Evolutionary conservation across 2,113 vertebrate species (phyloP).

Genomic region (Potamarius usumacintae): DNA sequence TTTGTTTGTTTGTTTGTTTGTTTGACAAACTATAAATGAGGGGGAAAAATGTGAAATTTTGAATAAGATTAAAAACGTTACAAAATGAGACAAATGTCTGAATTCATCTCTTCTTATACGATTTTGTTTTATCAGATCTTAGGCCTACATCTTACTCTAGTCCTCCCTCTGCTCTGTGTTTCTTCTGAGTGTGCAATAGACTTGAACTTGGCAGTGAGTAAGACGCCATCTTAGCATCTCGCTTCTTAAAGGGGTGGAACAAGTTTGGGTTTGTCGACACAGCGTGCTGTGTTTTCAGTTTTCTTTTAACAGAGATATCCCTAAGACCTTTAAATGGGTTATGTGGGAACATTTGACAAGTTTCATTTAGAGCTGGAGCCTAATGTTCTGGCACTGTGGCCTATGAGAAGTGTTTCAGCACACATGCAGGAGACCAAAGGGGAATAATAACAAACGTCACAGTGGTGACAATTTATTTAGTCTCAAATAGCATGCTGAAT

Average conservation of each 20-base stretch:
- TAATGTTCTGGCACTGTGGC: neutral
- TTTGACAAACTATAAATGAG: slow-evolving; percentile 78
- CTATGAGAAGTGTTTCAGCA: neutral
- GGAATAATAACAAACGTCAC: slow-evolving; percentile 14
- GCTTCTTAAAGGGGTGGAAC: slow-evolving; percentile 54
- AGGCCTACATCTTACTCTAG: slow-evolving; percentile 12
- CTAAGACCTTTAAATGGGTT: neutral
- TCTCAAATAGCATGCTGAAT: neutral
- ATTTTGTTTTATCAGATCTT: slow-evolving; percentile 10
- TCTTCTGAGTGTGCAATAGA: slow-evolving; percentile 62
- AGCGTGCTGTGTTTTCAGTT: neutral
- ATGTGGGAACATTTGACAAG: neutral
- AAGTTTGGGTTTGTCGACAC: slow-evolving; percentile 39
- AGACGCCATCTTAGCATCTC: slow-evolving; percentile 74
- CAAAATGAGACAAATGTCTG: slow-evolving; percentile 70
- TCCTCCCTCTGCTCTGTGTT: slow-evolving; percentile 44
- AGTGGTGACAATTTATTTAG: neutral
- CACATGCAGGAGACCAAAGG: neutral
- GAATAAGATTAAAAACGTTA: slow-evolving; percentile 77
- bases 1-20: slow-evolving; percentile 68
- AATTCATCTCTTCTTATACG: slow-evolving; percentile 59
- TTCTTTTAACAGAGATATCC: slow-evolving; percentile 13
- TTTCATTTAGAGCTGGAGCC: neutral
- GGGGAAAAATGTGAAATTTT: slow-evolving; percentile 78
- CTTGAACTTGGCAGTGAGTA: slow-evolving; percentile 78